Base-by-base conservation (phyloP, 2,888 invertebrate genomes). In the Lasioglossum pauxillum region DNA sequence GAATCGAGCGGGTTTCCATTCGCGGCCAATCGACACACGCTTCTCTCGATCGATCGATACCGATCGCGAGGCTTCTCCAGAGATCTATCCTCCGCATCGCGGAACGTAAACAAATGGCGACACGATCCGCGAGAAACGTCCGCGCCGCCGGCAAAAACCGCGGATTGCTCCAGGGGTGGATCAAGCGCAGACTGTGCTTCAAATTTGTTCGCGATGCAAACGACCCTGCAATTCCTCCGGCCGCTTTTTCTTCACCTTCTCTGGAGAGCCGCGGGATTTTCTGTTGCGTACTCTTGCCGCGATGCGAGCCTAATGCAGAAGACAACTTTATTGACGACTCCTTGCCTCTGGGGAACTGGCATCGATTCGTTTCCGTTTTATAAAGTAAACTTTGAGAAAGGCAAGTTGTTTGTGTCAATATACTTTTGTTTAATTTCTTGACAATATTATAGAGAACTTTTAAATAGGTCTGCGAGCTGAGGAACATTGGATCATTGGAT, bases 1-100 rank as follows among this genome's bases (percentile, higher is more conserved):
- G 88, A 84, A 86, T 88, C 86, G 88, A 91, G 89, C 93, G 89
- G 90, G 92, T 93, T 94, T 93, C 93, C 93, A 92, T 89, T 93
- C 92, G 84, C 87, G 90, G 92, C 89, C 83, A 80, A 82, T 73
- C 84, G 88, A 69, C 82, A 73, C 83, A 85, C 83, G 88, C 87
- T 81, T 84, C 85, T 81, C 78, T 75, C 67, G 80, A 75, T 82
- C 88, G 78, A 82, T 85, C 81, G 83, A 84, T 87, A 19, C 35
- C 84, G 76, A 80, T 81, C 73, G 85, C 74, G 85, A 85, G n/a
- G 8, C 12, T n/a, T n/a, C n/a, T 76, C 53, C 2, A 5, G 5
- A 31, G 64, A 5, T 57, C 57, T 57, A 57, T 57, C 57, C 57
- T 12, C 12, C n/a, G n/a, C 57, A 16, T 19, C 64, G 31, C 64